Base-by-base conservation (phyloP, 1,140 invertebrate species). In the Aricia agestis region DNA sequence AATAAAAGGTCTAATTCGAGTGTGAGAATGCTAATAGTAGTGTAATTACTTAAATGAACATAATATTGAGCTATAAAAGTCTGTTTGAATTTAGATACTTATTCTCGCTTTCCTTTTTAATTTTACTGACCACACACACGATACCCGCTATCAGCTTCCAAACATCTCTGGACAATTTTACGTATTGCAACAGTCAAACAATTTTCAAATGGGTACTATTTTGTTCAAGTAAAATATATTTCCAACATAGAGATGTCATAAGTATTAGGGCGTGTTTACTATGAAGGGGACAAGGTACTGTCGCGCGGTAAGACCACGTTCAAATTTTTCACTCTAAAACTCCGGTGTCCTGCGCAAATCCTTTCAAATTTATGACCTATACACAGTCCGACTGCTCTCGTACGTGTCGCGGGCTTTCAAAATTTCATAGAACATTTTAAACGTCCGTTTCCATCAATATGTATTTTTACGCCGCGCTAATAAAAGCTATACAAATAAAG, bases 331-430 rank as follows among this genome's bases (percentile, higher is more conserved):
- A 83, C 76, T 80, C 78, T 80, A 81, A 82, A 81, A 78, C 84
- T 78, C 75, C 79, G 76, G 75, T 83, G 88, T 90, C 84, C 78
- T 79, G 75, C 76, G 74, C 75, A 78, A 82, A 90, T 90, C 86
- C 86, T 83, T 80, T 80, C 74, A 89, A 88, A 90, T 89, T 90
- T 90, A 89, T 88, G 78, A 82, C 82, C 78, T 73, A 67, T 72
- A 76, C 81, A 82, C 78, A 80, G 59, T 63, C 59, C 59, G 17
- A 19, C 18, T 63, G 19, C 59, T 19, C 58, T 18, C 18, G 19
- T 63, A 63, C 17, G 15, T 63, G 18, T 67, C 19, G 45, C 65
- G 65, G 32, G 45, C 2, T 17, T 63, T 19, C 59, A 63, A 63
- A 19, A 63, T 25, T 63, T 19, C 19, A 19, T 19, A 63, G 17